These are phyloP conservation scores for Aramus guarauna DNA, from an alignment of 2,113 vertebrate species.

Conservation along the genomic window DNA sequence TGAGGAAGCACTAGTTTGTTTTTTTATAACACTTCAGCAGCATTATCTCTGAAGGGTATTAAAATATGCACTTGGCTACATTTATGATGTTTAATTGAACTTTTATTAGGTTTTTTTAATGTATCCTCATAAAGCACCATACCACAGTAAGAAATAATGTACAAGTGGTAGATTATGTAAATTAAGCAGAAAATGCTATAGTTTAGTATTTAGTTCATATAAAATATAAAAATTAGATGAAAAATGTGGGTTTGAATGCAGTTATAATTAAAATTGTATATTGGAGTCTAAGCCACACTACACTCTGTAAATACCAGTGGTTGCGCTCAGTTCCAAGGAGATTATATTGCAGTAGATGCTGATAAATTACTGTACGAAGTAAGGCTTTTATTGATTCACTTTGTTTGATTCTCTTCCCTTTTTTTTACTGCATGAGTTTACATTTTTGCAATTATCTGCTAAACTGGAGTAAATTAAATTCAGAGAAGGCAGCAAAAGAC, in stretches of 20 bases:
- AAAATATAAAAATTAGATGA: constrained; percentile 40
- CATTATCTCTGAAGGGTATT: constrained; percentile 45
- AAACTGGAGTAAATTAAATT: constrained; percentile 40
- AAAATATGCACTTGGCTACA: constrained; percentile 31
- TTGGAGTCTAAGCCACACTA: not conserved
- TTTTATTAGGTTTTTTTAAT: constrained; percentile 51
- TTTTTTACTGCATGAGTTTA: constrained; percentile 1
- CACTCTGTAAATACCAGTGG: constrained; percentile 17
- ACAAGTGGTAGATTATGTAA: constrained; percentile 43
- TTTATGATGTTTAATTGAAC: constrained; percentile 59
- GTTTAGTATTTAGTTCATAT: constrained; percentile 31
- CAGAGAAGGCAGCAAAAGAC: constrained; percentile 1
- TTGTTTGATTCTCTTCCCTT: not conserved
- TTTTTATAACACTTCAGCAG: constrained; percentile 36
- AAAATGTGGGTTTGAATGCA: constrained; percentile 28
- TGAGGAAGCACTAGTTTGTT: not conserved
- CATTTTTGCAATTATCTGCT: constrained; percentile 48
- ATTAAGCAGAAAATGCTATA: constrained; percentile 50
- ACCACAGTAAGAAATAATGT: constrained; percentile 31
- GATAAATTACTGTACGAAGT: not conserved
- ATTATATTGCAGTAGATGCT: constrained; percentile 35
- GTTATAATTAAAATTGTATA: constrained; percentile 53
- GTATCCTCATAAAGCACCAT: constrained; percentile 33
- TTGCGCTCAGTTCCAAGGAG: not conserved
- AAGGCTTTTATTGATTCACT: constrained; percentile 47